A percentile compares a stretch with the other conserved stretches of the same genome.
phyloP scores from a whole-genome alignment of 2,797 vertebrate genomes.

The Phylloscopus collybita region DNA sequence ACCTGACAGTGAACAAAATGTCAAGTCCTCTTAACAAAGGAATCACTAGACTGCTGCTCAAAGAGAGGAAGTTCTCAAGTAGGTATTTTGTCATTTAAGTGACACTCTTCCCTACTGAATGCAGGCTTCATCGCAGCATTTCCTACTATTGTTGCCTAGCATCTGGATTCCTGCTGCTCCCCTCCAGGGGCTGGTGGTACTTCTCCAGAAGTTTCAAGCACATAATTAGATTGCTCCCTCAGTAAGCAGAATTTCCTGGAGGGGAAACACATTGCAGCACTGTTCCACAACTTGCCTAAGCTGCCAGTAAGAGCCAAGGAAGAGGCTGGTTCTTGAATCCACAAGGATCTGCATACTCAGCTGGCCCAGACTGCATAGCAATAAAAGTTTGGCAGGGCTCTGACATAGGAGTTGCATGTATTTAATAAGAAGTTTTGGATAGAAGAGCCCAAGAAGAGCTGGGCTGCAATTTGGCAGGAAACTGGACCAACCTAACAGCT shows the following conservation, averaged over 20 bases:
- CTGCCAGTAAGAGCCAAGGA: neutral
- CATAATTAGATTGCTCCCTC: slow-evolving; percentile 7
- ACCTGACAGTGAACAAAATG: neutral
- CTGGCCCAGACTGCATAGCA: neutral
- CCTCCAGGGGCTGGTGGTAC: neutral
- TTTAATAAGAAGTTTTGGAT: neutral
- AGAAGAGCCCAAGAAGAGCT: neutral
- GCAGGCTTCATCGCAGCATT: slow-evolving; percentile 1
- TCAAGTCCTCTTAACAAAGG: slow-evolving; percentile 3
- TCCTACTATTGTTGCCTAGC: slow-evolving; percentile 53
- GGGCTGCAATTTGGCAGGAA: neutral
- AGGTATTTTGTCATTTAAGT: slow-evolving; percentile 44
- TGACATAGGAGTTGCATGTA: neutral
- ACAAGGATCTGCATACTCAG: neutral
- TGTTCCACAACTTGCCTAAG: neutral
- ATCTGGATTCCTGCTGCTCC: slow-evolving; percentile 41
- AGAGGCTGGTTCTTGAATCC: neutral
- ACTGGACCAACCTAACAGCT: neutral
- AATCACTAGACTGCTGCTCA: neutral
- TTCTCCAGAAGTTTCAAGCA: slow-evolving; percentile 35
- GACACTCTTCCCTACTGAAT: slow-evolving; percentile 22
- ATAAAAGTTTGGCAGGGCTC: neutral
- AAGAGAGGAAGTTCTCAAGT: slow-evolving; percentile 37
- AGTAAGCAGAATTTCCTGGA: slow-evolving; percentile 22
- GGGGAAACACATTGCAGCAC: slow-evolving; percentile 6